Percentiles rank a stretch among this genome's conserved stretches.
phyloP scores from a whole-genome alignment of 2,797 vertebrate genomes.

The Pyrocephalus nanus region DNA sequence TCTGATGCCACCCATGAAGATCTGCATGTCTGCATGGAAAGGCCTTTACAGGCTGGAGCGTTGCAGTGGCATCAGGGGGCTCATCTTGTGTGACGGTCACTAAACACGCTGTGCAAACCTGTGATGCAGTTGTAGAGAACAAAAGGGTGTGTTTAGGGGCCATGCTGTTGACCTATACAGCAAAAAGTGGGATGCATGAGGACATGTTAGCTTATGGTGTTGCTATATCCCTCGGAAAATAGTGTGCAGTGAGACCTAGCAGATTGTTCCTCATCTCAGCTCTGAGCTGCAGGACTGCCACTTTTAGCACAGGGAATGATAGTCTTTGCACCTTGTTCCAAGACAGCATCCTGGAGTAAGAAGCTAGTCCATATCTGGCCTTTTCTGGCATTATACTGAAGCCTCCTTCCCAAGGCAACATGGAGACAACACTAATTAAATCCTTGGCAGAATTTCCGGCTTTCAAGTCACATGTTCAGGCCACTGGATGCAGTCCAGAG shows the following conservation, averaged over 20 bases:
- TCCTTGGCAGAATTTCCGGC: background rate
- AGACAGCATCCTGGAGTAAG: background rate
- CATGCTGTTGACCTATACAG: background rate
- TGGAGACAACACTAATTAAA: background rate
- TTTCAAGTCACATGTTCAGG: background rate
- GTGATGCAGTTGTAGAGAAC: background rate
- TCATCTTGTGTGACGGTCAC: background rate
- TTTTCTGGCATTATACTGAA: background rate
- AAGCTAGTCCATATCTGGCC: background rate
- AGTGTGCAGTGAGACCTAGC: background rate
- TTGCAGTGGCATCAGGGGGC: background rate
- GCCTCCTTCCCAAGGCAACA: background rate
- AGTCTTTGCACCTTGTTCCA: background rate
- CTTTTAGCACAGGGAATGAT: background rate
- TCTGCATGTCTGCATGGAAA: background rate
- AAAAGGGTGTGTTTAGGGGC: background rate
- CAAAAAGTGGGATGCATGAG: background rate
- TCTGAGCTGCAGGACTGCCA: background rate
- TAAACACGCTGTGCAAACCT: background rate
- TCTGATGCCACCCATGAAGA: background rate
- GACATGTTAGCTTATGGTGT: background rate
- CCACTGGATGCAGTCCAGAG: background rate
- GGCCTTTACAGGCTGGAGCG: background rate
- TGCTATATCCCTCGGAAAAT: background rate
- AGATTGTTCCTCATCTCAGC: background rate